phyloP scores from a whole-genome alignment of 1,140 invertebrate genomes.

The Zaprionus lachaisei region DNA sequence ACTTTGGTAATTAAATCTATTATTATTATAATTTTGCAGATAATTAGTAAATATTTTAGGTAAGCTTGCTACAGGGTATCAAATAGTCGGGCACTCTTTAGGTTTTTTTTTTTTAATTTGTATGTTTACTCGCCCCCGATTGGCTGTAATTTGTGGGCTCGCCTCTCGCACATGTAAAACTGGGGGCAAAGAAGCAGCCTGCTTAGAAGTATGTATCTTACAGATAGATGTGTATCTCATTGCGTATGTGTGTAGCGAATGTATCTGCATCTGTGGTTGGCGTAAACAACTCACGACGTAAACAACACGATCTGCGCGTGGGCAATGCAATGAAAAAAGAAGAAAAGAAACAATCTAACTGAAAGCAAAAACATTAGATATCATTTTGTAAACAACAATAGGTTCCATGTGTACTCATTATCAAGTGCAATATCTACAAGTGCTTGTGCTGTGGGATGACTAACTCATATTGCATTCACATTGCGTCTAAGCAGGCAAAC shows the following conservation, averaged over 20 bases:
- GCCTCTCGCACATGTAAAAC: constrained; percentile 38
- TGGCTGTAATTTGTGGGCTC: constrained; percentile 67
- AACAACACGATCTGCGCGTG: constrained; percentile 51
- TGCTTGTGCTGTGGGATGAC: constrained; percentile 1
- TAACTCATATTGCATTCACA: not conserved
- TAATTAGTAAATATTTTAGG: not conserved
- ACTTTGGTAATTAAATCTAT: not conserved
- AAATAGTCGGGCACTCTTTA: not conserved
- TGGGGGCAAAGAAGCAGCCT: constrained; percentile 29
- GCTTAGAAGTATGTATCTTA: constrained; percentile 15
- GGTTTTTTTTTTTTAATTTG: constrained; percentile 38
- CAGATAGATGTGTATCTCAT: constrained; percentile 13
- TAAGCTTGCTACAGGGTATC: constrained; percentile 7
- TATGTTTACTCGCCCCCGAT: constrained; percentile 63
- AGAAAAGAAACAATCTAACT: constrained; percentile 51
- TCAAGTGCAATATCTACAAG: not conserved
- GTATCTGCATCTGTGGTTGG: constrained; percentile 20
- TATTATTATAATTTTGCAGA: too few species aligned
- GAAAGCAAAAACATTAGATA: constrained; percentile 27
- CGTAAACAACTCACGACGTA: constrained; percentile 32
- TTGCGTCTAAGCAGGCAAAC: not conserved
- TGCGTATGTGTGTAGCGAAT: not conserved
- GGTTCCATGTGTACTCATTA: constrained; percentile 1
- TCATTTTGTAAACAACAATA: constrained; percentile 54
- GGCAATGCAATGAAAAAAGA: constrained; percentile 28